Evolutionary conservation across 53 echinoderm and acorn worm genomes (phyloP), one percentile per base, ranked within the genome.

Genomic region (Arbacia lixula): DNA sequence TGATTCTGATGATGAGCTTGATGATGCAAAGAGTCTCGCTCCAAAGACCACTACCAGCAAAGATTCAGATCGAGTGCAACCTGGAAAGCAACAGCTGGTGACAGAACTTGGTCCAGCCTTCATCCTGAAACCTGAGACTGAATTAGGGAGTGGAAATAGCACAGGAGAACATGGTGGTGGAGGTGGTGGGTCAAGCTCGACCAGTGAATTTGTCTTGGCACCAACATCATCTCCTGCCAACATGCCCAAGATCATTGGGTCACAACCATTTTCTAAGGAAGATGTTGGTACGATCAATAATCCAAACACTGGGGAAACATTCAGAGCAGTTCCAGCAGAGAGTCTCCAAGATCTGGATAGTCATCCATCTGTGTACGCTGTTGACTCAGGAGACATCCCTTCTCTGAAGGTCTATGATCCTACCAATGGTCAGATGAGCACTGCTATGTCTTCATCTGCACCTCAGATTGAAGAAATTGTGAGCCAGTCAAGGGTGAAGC

Each of bases 51-150:
- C n/a, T n/a, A n/a, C n/a, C n/a, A n/a, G n/a, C n/a, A n/a, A n/a
- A n/a, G n/a, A n/a, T n/a, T n/a, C 32, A 36, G 38, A 6, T 76
- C 36, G 24, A 2, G 49, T 50, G 28, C 33, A 63, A 3, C 43
- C 86, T 76, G 65, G 14, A 36, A 79, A 32, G 27, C 60, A 63
- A 36, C 94, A 94, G 76, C 76, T 94, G 29, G 84, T 91, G 27
- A 94, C 94, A 29, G 79, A 88, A 24, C 37, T 65, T 37, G 94
- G 94, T 17, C 88, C 91, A 43, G 94, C 94, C 21, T 94, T 77
- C 63, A 73, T 73, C n/a, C 79, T 94, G 10, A 50, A 68, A 33
- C 87, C 91, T 62, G 68, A 84, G 28, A 84, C 77, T 42, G n/a
- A 58, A 12, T 55, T 35, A 41, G 54, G 40, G 41, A 54, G 19